A percentile compares a stretch with the other conserved stretches of the same genome.
These are phyloP conservation scores for Antennarius striatus DNA, from an alignment of 2,113 vertebrate genomes.

Conservation along the genomic window DNA sequence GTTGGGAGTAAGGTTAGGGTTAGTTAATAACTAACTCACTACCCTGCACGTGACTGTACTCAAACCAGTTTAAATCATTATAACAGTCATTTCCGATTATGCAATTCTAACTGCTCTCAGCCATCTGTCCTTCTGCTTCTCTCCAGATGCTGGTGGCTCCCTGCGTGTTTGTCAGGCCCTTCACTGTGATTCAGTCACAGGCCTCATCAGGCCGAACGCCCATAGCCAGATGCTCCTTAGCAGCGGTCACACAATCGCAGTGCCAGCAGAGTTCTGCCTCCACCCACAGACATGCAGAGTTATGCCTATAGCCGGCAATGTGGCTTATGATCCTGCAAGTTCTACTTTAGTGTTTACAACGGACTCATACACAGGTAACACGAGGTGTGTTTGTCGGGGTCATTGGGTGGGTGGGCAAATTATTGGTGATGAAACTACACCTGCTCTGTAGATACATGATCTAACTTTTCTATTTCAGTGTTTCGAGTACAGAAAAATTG, in stretches of 20 bases:
- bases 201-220: conserved; percentile 77
- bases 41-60: neutral
- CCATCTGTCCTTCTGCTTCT: conserved; percentile 5
- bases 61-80: conserved; percentile 8
- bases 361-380: conserved; percentile 75
- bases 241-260: conserved; percentile 74
- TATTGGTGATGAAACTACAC: neutral
- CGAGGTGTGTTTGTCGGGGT: neutral
- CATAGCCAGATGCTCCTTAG: conserved; percentile 77
- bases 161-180: conserved; percentile 56
- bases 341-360: conserved; percentile 78
- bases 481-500: too few relatives aligned
- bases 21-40: neutral
- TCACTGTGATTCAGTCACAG: conserved; percentile 74
- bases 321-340: conserved; percentile 81
- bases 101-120: neutral
- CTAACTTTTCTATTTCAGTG: too few relatives aligned
- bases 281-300: conserved; percentile 85
- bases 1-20: too few relatives aligned
- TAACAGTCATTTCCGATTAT: neutral
- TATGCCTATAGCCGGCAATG: conserved; percentile 82
- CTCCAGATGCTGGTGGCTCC: conserved; percentile 72
- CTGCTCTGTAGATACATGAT: too few relatives aligned
- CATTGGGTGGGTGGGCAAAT: neutral
- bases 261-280: conserved; percentile 82